Percentiles rank a stretch among this genome's conserved stretches.
Conservation (phyloP, 2,797 vertebrate species). For the Cirrhinus molitorella region DNA sequence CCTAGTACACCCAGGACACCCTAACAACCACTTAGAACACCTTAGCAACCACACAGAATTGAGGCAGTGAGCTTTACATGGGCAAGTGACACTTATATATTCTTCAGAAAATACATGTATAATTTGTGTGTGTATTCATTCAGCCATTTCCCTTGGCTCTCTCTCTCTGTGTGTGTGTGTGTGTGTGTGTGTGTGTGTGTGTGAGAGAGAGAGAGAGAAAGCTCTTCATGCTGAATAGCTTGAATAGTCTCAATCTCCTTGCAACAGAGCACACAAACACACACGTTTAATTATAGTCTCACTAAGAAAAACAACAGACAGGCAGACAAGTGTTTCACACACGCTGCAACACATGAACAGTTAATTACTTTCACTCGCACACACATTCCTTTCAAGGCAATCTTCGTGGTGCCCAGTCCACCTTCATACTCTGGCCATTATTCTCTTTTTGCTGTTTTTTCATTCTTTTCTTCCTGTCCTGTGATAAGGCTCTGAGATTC, state of each 20-base stretch:
- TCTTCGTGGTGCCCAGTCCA: slow-evolving; percentile 48
- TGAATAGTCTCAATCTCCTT: slow-evolving; percentile 49
- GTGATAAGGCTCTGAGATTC: slow-evolving; percentile 10
- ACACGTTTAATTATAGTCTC: slow-evolving; percentile 41
- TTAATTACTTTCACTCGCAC: slow-evolving; percentile 41
- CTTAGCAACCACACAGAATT: not conserved
- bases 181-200: not conserved
- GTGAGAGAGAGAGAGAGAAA: slow-evolving; percentile 1
- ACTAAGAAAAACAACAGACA: slow-evolving; percentile 46
- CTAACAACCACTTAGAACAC: slow-evolving; percentile 11
- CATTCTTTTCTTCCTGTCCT: slow-evolving; percentile 42
- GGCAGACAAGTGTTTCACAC: slow-evolving; percentile 46
- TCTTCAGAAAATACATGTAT: slow-evolving; percentile 2
- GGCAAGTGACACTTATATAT: not conserved
- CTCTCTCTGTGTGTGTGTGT: not conserved
- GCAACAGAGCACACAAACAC: slow-evolving; percentile 47
- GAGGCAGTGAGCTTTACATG: not conserved
- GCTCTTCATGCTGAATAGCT: slow-evolving; percentile 53
- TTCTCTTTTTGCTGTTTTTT: slow-evolving; percentile 46
- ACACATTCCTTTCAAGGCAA: slow-evolving; percentile 27
- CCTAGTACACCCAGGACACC: not conserved
- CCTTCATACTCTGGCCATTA: slow-evolving; percentile 57
- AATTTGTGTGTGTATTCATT: slow-evolving; percentile 39
- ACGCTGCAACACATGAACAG: slow-evolving; percentile 37
- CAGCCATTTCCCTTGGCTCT: slow-evolving; percentile 31